Evolutionary conservation across 2,888 invertebrate genomes (phyloP), one percentile per base, ranked within the genome.

Genomic region (Cheilosia scutellata): DNA sequence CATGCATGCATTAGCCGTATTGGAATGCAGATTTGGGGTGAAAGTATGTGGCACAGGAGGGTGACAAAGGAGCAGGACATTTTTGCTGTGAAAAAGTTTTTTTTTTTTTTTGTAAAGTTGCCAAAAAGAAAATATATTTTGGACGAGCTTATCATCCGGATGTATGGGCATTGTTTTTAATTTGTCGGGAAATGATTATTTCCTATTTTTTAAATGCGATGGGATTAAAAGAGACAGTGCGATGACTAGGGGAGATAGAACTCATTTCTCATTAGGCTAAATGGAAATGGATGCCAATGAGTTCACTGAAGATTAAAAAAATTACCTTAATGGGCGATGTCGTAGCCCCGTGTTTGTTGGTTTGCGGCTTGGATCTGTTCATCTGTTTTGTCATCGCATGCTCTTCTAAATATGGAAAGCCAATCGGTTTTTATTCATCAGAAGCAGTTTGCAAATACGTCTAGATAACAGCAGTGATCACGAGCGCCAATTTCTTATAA

Each of bases 131-230:
- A 37, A 79, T 65, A 70, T 70, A 51, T 83, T 74, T 49, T 83
- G 9, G 20, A 16, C 25, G 58, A 53, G 40, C 44, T 78, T 55
- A 66, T 62, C 74, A 74, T 70, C 51, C 51, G 79, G 68, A 37
- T 83, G 78, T 74, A 58, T 78, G 83, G 78, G 62, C 83, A 78
- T 78, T 79, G 66, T n/a, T 58, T 57, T 68, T 83, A 74, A 74
- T 70, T 68, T 78, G 63, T 51, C 42, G 51, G 42, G 20, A 31
- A 51, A 58, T 66, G 11, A 11, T 55, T 44, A 42, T 42, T 63
- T 25, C 25, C 42, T 11, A 1, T 20, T 11, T 42, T 33, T 9
- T 9, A 9, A 9, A 9, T 49, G 27, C 60, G 37, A 47, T 29
- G 42, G n/a, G 40, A 29, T 31, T 29, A 7, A 5, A 29, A 6